Evolutionary conservation across 2,113 vertebrate genomes (phyloP).

Genomic region (Nothocercus julius): DNA sequence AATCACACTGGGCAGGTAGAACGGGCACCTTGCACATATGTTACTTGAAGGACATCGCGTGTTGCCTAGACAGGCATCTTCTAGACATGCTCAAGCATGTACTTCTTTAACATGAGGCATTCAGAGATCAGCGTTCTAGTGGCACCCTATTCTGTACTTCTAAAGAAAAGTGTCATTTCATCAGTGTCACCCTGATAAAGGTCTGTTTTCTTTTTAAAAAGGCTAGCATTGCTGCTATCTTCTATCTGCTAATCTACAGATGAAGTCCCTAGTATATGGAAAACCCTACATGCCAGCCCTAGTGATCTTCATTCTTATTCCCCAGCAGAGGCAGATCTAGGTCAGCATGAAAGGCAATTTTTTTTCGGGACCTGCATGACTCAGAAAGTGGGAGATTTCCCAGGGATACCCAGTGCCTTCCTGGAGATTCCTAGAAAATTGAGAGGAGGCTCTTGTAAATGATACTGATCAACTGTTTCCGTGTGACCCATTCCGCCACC

Average conservation of each 20-base stretch:
- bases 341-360: not conserved
- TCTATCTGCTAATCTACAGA: not conserved
- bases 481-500: not conserved
- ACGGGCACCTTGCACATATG: not conserved
- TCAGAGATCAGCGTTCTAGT: not conserved
- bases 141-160: not conserved
- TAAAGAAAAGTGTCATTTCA: not conserved
- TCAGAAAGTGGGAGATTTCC: not conserved
- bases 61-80: not conserved
- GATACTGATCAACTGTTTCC: not conserved
- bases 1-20: not conserved
- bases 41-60: not conserved
- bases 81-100: not conserved
- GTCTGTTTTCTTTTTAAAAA: not conserved
- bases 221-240: not conserved
- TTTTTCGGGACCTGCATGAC: not conserved
- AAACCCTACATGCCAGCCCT: not conserved
- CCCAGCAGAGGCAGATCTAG: not conserved
- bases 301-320: not conserved
- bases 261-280: not conserved
- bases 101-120: not conserved
- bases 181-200: not conserved
- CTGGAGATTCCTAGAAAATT: not conserved
- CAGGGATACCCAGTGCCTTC: not conserved
- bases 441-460: not conserved